phyloP scores from a whole-genome alignment of 2,113 vertebrate species.

The Triplophysa dalaica region DNA sequence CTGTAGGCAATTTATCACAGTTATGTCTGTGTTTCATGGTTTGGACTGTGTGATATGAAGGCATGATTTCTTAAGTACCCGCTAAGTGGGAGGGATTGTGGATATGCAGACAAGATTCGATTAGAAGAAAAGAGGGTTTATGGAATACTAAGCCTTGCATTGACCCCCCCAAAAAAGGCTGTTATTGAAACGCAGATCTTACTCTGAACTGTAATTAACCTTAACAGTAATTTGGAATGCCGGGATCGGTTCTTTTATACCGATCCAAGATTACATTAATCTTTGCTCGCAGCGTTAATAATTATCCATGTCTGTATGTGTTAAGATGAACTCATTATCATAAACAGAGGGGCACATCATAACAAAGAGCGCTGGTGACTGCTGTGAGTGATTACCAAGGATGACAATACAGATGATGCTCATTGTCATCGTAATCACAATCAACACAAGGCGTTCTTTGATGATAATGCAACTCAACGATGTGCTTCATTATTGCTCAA shows the following conservation, averaged over 20 bases:
- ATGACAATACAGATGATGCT: conserved; percentile 37
- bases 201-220: conserved; percentile 19
- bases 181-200: background rate
- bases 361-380: background rate
- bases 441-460: conserved; percentile 36
- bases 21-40: conserved; percentile 59
- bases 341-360: conserved; percentile 18
- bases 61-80: conserved; percentile 39
- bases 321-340: conserved; percentile 21
- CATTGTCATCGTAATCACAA: conserved; percentile 43
- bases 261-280: background rate
- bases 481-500: conserved; percentile 37
- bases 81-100: conserved; percentile 15
- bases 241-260: background rate
- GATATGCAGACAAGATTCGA: background rate
- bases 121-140: background rate
- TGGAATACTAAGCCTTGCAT: background rate
- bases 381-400: conserved; percentile 32
- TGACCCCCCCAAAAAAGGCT: background rate
- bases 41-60: conserved; percentile 45
- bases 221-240: background rate
- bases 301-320: conserved; percentile 2
- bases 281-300: background rate
- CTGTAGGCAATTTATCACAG: conserved; percentile 67
- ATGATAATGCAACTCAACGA: conserved; percentile 40